Evolutionary conservation across 1,140 invertebrate species (phyloP).

Genomic region (Agrilus planipennis): DNA sequence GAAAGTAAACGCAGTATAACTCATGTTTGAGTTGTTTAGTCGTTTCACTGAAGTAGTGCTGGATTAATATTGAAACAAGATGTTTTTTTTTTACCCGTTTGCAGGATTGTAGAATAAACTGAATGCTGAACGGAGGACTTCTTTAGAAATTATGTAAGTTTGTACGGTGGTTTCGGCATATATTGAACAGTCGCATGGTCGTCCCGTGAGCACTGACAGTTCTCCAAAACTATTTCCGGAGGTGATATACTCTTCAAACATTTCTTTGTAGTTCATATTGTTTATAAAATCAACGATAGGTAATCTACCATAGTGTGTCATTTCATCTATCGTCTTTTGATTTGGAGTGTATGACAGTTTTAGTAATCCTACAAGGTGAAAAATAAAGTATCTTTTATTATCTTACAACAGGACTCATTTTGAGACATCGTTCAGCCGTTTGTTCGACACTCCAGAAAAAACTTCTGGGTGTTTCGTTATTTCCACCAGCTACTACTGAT

Average conservation of each 20-base stretch:
- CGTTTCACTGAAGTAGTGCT: too few species aligned
- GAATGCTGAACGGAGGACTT: conserved; percentile 9
- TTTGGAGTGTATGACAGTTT: conserved; percentile 9
- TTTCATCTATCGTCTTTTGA: conserved; percentile 4
- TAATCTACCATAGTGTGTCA: conserved; percentile 8
- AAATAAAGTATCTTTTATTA: too few species aligned
- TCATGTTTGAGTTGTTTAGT: too few species aligned
- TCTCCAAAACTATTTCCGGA: conserved; percentile 15
- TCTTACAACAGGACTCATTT: too few species aligned
- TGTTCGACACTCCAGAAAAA: too few species aligned
- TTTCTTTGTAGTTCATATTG: conserved; percentile 5
- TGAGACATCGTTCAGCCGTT: too few species aligned
- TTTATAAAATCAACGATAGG: conserved; percentile 11
- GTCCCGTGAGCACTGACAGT: conserved; percentile 9
- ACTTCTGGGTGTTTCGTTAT: too few species aligned
- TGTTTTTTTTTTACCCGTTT: too few species aligned
- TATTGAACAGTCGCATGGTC: conserved; percentile 11
- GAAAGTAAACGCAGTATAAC: too few species aligned
- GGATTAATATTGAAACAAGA: too few species aligned
- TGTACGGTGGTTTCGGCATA: conserved; percentile 11
- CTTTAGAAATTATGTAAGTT: conserved; percentile 9
- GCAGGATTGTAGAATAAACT: conserved; percentile 6
- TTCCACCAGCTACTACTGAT: too few species aligned
- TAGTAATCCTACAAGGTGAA: conserved; percentile 10
- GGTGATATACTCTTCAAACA: conserved; percentile 11